Evolutionary conservation across 2,113 vertebrate genomes (phyloP).

Genomic region (Sterna hirundo): DNA sequence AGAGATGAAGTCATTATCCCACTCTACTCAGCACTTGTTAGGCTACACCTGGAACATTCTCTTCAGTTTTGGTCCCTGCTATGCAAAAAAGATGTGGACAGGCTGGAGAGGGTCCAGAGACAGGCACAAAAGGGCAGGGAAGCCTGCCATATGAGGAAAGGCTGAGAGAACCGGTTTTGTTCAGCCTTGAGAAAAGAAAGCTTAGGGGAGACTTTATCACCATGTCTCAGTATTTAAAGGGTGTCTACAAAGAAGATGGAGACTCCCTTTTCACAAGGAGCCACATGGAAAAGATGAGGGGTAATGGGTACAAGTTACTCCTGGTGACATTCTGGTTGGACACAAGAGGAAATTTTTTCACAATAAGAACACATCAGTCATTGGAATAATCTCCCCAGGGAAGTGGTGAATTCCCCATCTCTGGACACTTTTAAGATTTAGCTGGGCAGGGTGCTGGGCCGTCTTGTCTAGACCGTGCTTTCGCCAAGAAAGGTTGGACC

Average conservation of each 20-base stretch:
- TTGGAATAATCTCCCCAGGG: background rate
- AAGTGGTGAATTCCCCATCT: background rate
- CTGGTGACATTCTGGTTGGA: background rate
- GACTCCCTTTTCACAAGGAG: background rate
- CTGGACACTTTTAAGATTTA: background rate
- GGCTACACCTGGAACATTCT: background rate
- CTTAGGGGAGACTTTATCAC: background rate
- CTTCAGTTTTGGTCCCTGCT: background rate
- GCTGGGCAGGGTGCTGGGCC: background rate
- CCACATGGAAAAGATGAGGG: background rate
- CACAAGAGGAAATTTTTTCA: background rate
- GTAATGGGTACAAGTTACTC: background rate
- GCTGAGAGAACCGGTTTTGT: background rate
- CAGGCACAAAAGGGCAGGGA: background rate
- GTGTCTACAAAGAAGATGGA: background rate
- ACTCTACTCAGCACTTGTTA: background rate
- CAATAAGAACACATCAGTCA: background rate
- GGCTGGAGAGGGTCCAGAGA: background rate
- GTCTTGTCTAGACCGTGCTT: background rate
- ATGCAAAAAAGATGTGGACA: background rate
- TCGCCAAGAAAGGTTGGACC: background rate
- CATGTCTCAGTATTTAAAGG: background rate
- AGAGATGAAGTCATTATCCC: background rate
- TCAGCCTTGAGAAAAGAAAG: background rate
- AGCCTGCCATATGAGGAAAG: background rate